Evolutionary conservation across 2,113 vertebrate species (phyloP), one percentile per base, ranked within the genome.

Genomic region (Ardeotis arabs): DNA sequence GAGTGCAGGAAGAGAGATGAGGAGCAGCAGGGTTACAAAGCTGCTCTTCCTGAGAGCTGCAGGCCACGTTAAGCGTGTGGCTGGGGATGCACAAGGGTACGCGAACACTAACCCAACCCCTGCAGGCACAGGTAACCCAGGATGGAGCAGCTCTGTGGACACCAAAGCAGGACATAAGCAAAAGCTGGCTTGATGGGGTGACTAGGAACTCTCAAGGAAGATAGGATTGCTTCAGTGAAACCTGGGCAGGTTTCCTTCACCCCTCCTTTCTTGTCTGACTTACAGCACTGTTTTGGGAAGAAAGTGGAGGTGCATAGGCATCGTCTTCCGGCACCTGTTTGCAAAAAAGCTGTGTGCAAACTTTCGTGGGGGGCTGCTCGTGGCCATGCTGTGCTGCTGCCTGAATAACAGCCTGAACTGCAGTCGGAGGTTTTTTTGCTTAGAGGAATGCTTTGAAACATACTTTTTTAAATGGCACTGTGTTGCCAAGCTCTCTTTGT

Each of bases 11-110:
- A 25, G 52, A 84, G n/a, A 8, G 20, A 24, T 56, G 18, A 52
- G 31, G 22, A 74, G 45, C 23, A 63, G 60, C 62, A 63, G 25
- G 18, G 11, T 59, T 86, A 45, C 66, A 27, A 49, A 64, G 33
- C 53, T 84, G 10, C 55, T 96, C 49, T 31, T 88, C 79, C 58
- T 66, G 33, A 66, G 49, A 77, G 9, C 67, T 72, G 68, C 14
- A 23, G 33, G 37, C 39, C 11, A 5, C 2, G n/a, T 7, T 80
- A 28, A 55, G 15, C 4, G 0, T 1, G 2, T 76, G 29, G 16
- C 39, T 93, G 75, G 41, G 49, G 47, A 59, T 47, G 27, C 35
- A 6, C 0, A 8, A 29, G 15, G 19, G 10, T 64, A 78, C 35
- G 21, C 5, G 1, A 52, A 44, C 2, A 7, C 17, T 68, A 24